Base-by-base conservation (phyloP, 2,797 vertebrate genomes). In the Molossus alvarezi region DNA sequence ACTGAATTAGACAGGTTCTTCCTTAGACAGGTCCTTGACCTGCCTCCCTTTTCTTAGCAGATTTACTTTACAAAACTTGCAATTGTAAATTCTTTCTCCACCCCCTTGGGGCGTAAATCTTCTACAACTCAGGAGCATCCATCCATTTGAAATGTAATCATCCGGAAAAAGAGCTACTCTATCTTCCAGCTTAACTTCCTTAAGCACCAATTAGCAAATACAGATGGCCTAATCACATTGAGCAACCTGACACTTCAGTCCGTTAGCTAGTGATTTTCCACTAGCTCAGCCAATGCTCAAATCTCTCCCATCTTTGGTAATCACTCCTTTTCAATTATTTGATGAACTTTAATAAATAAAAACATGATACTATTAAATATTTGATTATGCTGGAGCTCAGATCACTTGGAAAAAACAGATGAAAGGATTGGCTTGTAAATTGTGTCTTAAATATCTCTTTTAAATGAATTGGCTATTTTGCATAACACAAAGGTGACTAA, bases 131-230 rank as follows among this genome's bases (percentile, higher is more conserved):
- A 51, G 37, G 37, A 65, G 14, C 33, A n/a, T 51, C 27, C 85
- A 92, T 83, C 14, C 27, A 23, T 95, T 77, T 48, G 84, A 88
- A 83, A 92, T 69, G 9, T 29, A 92, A 71, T 82, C 60, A 71
- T 77, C 27, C 25, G 55, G 55, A 88, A 88, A 92, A 95, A 77
- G 9, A 92, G 41, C 62, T 62, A 65, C 25, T 83, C 18, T 87
- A 9, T 69, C n/a, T 87, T n/a, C 11, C 53, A 64, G 60, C 13
- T 45, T 79, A 77, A 85, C 55, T 60, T 90, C 27, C 45, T 15
- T 15, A 67, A 90, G 13, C 7, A n/a, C 45, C 53, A n/a, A 23
- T 45, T 91, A 91, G 45, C 33, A 33, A 77, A 71, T 29, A 83
- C 6, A 71, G 9, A 62, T 48, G 71, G 62, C 41, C 33, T 95